Percentiles rank a stretch among this genome's conserved stretches.
Evolutionary conservation across 2,113 vertebrate species (phyloP).

Genomic region (Coracopsis vasa): DNA sequence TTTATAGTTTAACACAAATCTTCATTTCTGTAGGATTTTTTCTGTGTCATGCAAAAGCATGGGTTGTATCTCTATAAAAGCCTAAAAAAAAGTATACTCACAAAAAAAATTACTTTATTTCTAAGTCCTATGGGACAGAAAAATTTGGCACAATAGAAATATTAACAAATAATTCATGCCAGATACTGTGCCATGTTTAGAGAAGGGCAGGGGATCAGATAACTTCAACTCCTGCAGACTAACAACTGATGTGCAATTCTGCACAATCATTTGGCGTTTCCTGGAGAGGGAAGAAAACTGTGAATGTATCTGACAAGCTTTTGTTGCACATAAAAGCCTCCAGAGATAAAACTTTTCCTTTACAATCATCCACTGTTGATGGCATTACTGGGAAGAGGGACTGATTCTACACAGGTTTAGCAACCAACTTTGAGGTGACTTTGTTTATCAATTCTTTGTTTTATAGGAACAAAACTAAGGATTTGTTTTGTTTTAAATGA

Average conservation of each 20-base stretch:
- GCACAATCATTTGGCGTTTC: background rate
- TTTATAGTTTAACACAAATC: background rate
- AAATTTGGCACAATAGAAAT: background rate
- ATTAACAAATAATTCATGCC: background rate
- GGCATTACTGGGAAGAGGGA: background rate
- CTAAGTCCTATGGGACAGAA: background rate
- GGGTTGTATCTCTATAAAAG: fast-evolving
- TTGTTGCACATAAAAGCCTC: background rate
- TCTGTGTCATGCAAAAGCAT: background rate
- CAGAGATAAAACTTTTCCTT: background rate
- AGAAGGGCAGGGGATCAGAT: background rate
- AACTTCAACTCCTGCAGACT: background rate
- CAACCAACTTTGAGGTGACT: background rate
- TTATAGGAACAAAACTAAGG: background rate
- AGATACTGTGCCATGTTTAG: background rate
- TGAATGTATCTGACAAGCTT: background rate
- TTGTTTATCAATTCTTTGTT: background rate
- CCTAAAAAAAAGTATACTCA: background rate
- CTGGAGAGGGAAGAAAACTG: background rate
- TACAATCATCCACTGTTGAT: background rate
- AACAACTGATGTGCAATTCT: background rate
- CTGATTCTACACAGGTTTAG: background rate
- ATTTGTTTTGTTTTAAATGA: background rate
- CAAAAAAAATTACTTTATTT: background rate
- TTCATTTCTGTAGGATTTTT: background rate